Evolutionary conservation across 92 coral and sea anemone species (phyloP), one percentile per base, ranked within the genome.

Genomic region (Phenganax marumi): DNA sequence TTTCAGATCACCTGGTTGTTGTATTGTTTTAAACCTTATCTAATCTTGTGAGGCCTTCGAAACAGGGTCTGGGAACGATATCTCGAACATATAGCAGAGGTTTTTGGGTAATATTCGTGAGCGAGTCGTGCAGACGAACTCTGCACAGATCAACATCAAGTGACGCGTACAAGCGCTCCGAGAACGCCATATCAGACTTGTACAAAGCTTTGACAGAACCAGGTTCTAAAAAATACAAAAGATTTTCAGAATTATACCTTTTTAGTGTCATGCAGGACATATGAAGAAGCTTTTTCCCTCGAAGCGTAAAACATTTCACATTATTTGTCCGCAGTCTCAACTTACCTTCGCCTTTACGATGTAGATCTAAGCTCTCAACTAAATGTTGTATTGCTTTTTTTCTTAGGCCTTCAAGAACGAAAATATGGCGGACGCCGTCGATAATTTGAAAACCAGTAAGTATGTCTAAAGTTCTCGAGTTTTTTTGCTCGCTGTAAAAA

Each of bases 111-210:
- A 95, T 95, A 74, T 86, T 77, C 33, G 84, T 83, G 6, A 95
- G 93, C 0, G 98, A 97, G 70, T 95, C 96, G 76, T 95, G 98
- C 4, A 95, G 90, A 52, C 98, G 91, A 33, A 95, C 97, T 55
- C 98, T 94, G 84, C 98, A 95, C 84, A 95, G 84, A 84, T 95
- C 98, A 69, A 95, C 98, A 76, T 95, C 98, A 61, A 95, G 85
- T 54, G 91, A 73, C 10, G 91, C 90, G 64, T 95, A 95, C 72
- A 95, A 66, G 16, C 98, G 86, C 61, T 85, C 85, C 23, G 86
- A 88, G 87, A 92, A 95, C 6, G 88, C 60, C 92, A 95, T 86
- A 33, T 92, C 93, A 5, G 98, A 95, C 77, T 95, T 95, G 66
- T 92, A 92, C 85, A 95, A 58, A 10, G 87, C 98, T 60, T 92